Base-by-base conservation (phyloP, 2,888 invertebrate genomes). In the Orthosia gracilis region DNA sequence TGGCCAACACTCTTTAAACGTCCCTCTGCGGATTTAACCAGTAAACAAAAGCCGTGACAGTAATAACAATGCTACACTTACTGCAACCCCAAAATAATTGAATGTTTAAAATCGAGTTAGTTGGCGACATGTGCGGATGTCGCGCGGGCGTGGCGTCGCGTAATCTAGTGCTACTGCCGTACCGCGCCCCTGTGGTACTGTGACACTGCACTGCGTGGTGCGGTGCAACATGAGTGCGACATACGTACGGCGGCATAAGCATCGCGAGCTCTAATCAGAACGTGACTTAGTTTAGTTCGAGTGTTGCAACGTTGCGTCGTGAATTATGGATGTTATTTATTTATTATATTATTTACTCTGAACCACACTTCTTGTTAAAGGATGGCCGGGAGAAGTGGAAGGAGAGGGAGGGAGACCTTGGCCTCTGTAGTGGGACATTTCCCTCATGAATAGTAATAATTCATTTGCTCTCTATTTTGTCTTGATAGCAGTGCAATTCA, bases 161-260 rank as follows among this genome's bases (percentile, higher is more conserved):
- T 94, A 94, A 95, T 94, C 90, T 89, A 94, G 94, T 95, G 91
- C 80, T 91, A 88, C 91, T 89, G 90, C 92, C 94, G 93, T 89
- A 67, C 52, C 31, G 87, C 93, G 89, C 93, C 93, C 93, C 77
- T 62, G 81, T 82, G 50, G 13, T 18, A 12, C 70, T 21, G 68
- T 21, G 47, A 31, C 31, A 18, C 65, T 26, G 13, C 15, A 54
- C 23, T 2, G 15, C 18, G 13, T 4, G 17, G 23, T 12, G 47
- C 9, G 21, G 15, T 3, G 18, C 31, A 15, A 17, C 69, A 17
- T 40, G 40, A 40, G 40, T 40, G 40, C 40, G 9, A 9, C 40
- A 40, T 40, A 40, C 7, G 40, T 40, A 40, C 9, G 9, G 40
- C 23, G 82, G 85, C 84, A 83, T 85, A 87, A 87, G 55, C 50